Base-by-base conservation (phyloP, 2,113 vertebrate genomes). In the Holacanthus passer region DNA sequence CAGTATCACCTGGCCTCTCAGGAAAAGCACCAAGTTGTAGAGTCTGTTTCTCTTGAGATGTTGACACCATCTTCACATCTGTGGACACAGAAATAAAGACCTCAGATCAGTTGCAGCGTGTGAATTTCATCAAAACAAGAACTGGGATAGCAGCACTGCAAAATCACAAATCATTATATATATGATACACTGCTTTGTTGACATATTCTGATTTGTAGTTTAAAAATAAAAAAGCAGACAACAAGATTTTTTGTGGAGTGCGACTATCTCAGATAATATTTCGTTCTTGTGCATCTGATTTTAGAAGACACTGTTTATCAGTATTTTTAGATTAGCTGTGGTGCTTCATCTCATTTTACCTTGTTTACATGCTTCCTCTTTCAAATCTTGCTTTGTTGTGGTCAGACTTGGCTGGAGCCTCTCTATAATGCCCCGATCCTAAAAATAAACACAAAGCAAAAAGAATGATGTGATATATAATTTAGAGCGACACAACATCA, bases 1-100 rank as follows among this genome's bases (percentile, higher is more conserved):
- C 7, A 16, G 31, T 13, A 1, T 84, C 86, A 95, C 94, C 94
- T 93, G 86, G 88, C 50, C 92, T 87, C 35, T 79, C 14, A 14
- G 43, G 56, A 72, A 92, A 90, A 55, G 84, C 75, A 68, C 72
- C 53, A 5, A 71, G 77, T 13, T 56, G 79, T 22, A 86, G 66
- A 63, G 58, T 32, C 5, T 0, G 85, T 71, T 90, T 90, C 27
- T 84, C 82, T 47, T 73, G 65, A 50, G 73, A 20, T 3, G 83
- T 27, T 10, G 47, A 19, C 14, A 35, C 7, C 68, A 78, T 90
- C 67, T 87, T 89, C 69, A 56, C 66, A 11, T 90, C 94, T 92
- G 77, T 32, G 73, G 53, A 83, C 13, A 85, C 22, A 82, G 22
- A 2, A 12, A 68, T 2, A 19, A 37, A 68, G 14, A 74, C 13